These are phyloP conservation scores for Gnathonemus longibarbis DNA, from an alignment of 2,113 vertebrate genomes.

Conservation along the genomic window DNA sequence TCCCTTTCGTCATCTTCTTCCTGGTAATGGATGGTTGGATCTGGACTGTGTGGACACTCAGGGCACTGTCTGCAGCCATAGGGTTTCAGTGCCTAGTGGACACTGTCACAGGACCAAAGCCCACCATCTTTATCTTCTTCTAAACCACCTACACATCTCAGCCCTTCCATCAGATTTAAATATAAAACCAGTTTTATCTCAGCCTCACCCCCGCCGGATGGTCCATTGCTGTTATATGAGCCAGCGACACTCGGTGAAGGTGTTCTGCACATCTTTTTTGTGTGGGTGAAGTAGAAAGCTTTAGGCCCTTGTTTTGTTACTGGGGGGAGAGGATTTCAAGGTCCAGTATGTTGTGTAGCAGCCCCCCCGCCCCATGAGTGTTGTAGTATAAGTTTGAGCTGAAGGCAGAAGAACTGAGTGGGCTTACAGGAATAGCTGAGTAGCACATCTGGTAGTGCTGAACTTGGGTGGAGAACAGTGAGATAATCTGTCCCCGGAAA, in stretches of 20 bases:
- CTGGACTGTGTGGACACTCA: not conserved
- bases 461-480: not conserved
- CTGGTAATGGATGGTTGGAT: not conserved
- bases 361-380: not conserved
- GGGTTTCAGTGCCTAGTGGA: not conserved
- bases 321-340: not conserved
- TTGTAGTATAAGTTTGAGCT: not conserved
- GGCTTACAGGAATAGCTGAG: not conserved
- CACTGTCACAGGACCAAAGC: not conserved
- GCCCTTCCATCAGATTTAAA: not conserved
- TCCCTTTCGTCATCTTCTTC: not conserved
- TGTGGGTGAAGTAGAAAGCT: not conserved
- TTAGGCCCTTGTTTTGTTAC: not conserved
- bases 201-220: not conserved
- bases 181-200: not conserved
- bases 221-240: constrained; percentile 7
- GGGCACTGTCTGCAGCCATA: not conserved
- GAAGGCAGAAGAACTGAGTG: not conserved
- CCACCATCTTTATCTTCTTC: not conserved
- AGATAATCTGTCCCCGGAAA: not conserved
- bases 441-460: not conserved
- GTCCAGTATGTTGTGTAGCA: not conserved
- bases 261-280: not conserved
- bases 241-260: not conserved
- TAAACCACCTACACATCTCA: not conserved